Percentiles rank a stretch among this genome's conserved stretches.
These are phyloP conservation scores for Centropristis striata DNA, from an alignment of 2,113 vertebrate species.

Conservation along the genomic window DNA sequence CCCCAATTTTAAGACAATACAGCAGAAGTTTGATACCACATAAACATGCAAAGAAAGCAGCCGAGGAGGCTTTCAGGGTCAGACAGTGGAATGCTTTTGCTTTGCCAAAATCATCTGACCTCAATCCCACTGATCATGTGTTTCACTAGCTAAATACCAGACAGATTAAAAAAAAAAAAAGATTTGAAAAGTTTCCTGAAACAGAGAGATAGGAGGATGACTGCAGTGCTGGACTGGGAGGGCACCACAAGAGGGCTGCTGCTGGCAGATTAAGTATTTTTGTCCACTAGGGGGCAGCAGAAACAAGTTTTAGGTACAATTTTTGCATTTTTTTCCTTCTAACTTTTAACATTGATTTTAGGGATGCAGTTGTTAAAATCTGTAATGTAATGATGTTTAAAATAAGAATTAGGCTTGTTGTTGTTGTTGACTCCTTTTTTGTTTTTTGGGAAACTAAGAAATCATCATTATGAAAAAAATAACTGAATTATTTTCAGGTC, in stretches of 20 bases:
- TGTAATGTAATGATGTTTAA: no score
- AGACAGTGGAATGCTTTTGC: background rate
- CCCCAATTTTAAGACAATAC: background rate
- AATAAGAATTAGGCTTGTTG: no score
- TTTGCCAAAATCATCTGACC: conserved; percentile 28
- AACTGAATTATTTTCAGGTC: no score
- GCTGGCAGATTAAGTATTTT: background rate
- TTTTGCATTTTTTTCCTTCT: background rate
- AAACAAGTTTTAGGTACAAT: background rate
- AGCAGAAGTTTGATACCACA: background rate
- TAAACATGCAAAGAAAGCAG: background rate
- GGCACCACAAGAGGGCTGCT: background rate
- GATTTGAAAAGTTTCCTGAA: background rate
- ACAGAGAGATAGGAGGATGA: background rate
- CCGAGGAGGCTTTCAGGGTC: background rate
- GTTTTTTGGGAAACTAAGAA: no score
- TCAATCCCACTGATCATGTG: conserved; percentile 10
- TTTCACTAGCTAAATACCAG: conserved; percentile 20
- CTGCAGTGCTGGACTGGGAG: background rate
- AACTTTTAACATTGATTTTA: no score
- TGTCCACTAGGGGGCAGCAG: no score
- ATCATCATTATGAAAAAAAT: no score
- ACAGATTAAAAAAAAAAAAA: background rate
- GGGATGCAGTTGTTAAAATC: no score
- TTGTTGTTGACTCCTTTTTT: no score